These are phyloP conservation scores for Rattus rattus DNA, from an alignment of 2,113 vertebrate species.

Conservation along the genomic window DNA sequence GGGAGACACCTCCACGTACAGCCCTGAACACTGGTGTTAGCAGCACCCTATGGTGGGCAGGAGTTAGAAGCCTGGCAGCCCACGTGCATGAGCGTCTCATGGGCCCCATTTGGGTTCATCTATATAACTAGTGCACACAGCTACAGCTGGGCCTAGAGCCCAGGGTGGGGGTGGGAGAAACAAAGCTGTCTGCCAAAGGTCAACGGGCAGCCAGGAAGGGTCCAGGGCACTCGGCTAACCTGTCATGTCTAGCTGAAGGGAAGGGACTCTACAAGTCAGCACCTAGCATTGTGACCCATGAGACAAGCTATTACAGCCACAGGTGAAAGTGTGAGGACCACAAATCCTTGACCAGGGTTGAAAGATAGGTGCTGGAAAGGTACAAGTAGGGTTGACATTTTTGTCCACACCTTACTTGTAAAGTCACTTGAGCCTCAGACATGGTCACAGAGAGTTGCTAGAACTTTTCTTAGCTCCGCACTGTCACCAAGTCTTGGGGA, in stretches of 20 bases:
- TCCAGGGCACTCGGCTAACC: not conserved
- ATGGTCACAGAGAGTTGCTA: not conserved
- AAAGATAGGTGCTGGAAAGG: not conserved
- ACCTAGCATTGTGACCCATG: not conserved
- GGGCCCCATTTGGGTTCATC: not conserved
- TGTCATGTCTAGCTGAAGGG: not conserved
- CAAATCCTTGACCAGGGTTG: not conserved
- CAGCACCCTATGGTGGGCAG: not conserved
- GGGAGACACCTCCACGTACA: accelerated
- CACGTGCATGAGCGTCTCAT: not conserved
- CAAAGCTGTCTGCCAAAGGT: not conserved
- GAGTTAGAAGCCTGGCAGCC: accelerated
- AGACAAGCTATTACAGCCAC: not conserved
- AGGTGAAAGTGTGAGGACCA: not conserved
- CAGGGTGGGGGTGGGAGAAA: not conserved
- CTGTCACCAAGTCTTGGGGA: not conserved
- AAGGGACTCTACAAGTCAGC: not conserved
- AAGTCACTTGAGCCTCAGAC: not conserved
- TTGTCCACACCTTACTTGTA: not conserved
- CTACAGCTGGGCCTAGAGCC: not conserved
- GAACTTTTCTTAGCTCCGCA: not conserved
- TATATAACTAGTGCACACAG: accelerated
- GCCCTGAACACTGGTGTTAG: not conserved
- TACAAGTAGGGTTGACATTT: not conserved
- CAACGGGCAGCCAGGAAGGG: not conserved